These are phyloP conservation scores for Meloe dianella DNA, from an alignment of 2,888 invertebrate species.

Conservation along the genomic window DNA sequence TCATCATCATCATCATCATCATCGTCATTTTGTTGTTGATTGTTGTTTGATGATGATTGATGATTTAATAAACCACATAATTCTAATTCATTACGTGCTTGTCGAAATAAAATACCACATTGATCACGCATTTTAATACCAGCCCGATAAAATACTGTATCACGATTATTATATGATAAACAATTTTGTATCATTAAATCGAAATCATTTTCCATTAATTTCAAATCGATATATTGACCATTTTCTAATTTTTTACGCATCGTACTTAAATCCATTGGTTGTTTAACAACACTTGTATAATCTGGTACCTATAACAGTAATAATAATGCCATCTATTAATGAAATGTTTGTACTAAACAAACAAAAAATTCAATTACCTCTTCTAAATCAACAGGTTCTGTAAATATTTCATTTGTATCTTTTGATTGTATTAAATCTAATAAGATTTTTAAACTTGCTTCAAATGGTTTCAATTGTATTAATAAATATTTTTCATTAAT, in stretches of 20 bases:
- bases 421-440: slow-evolving; percentile 77
- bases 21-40: not conserved
- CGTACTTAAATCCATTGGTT: slow-evolving; percentile 89
- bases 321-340: slow-evolving; percentile 5
- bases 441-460: slow-evolving; percentile 77
- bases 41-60: slow-evolving; percentile 52
- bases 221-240: slow-evolving; percentile 72
- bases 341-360: too few relatives aligned
- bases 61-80: slow-evolving; percentile 64
- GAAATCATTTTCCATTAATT: slow-evolving; percentile 87
- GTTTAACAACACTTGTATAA: slow-evolving; percentile 82
- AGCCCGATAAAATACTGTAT: slow-evolving; percentile 91
- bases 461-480: slow-evolving; percentile 81
- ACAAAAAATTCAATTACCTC: too few relatives aligned
- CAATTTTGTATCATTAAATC: slow-evolving; percentile 96
- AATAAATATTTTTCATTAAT: slow-evolving; percentile 81
- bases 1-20: slow-evolving; percentile 50
- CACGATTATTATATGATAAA: slow-evolving; percentile 91
- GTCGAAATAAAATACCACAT: slow-evolving; percentile 79
- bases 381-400: slow-evolving; percentile 87
- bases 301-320: slow-evolving; percentile 73
- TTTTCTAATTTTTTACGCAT: slow-evolving; percentile 81
- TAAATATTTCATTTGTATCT: slow-evolving; percentile 88
- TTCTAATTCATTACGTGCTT: slow-evolving; percentile 76
- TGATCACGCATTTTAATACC: slow-evolving; percentile 90